These are phyloP conservation scores for Pandemis corylana DNA, from an alignment of 2,888 invertebrate genomes.

Conservation along the genomic window DNA sequence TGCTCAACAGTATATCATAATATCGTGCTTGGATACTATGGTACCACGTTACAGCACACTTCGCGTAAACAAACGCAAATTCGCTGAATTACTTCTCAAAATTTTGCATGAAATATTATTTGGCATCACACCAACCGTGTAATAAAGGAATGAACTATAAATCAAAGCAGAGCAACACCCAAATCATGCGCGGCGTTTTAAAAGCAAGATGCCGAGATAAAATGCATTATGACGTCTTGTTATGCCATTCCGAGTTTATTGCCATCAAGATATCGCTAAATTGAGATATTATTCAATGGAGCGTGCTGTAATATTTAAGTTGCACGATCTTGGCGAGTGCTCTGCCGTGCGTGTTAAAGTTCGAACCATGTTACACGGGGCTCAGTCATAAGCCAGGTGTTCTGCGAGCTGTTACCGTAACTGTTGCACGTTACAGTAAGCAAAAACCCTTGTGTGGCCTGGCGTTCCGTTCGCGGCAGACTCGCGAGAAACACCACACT, in stretches of 20 bases:
- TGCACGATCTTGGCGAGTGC: constrained; percentile 2
- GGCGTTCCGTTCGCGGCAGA: too few relatives aligned
- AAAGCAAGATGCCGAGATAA: constrained; percentile 37
- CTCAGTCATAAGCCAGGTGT: too few relatives aligned
- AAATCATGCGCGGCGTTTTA: constrained; percentile 23
- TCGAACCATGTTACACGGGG: not conserved
- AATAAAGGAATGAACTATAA: constrained; percentile 34
- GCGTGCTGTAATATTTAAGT: constrained; percentile 11
- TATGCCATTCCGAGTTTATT: constrained; percentile 38
- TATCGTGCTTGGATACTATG: not conserved
- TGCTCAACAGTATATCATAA: not conserved
- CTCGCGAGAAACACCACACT: too few relatives aligned
- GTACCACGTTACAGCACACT: not conserved
- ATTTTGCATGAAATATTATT: constrained; percentile 27
- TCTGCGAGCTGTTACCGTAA: too few relatives aligned
- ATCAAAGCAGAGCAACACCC: constrained; percentile 31
- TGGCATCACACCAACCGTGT: constrained; percentile 31
- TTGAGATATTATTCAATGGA: constrained; percentile 36
- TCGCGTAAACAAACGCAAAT: not conserved
- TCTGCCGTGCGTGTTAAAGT: constrained; percentile 1
- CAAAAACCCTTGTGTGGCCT: too few relatives aligned
- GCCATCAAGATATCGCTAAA: constrained; percentile 32
- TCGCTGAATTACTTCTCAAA: not conserved
- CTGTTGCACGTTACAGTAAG: too few relatives aligned
- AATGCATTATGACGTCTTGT: constrained; percentile 41